phyloP scores from a whole-genome alignment of 2,888 invertebrate species.

The Ophion costatus region DNA sequence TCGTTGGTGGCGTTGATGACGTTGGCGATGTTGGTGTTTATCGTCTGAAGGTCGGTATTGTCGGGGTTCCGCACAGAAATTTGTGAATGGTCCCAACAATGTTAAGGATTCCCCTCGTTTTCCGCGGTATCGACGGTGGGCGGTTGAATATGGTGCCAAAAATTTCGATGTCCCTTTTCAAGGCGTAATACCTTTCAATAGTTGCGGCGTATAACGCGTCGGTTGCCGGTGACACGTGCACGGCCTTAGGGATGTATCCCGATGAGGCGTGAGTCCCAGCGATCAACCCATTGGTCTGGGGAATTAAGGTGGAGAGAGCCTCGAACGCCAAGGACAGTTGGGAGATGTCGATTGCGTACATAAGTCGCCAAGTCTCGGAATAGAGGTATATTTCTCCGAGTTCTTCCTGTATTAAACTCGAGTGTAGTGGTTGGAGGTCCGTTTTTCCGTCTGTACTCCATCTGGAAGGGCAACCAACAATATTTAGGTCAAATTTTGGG shows the following conservation, averaged over 20 bases:
- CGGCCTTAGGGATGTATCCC: neutral
- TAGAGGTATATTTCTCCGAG: conserved; percentile 22
- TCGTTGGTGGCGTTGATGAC: no score
- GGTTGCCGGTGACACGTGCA: neutral
- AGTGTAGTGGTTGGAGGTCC: conserved; percentile 9
- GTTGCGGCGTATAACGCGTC: neutral
- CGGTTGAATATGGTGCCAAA: neutral
- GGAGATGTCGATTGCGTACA: conserved; percentile 11
- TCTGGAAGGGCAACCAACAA: neutral
- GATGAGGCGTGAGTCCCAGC: neutral
- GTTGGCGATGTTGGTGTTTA: no score
- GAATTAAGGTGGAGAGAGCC: neutral
- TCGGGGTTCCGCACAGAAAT: conserved; percentile 27
- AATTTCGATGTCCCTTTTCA: conserved; percentile 14
- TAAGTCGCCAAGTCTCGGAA: conserved; percentile 13
- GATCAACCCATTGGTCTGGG: neutral
- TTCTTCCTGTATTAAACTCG: conserved; percentile 19
- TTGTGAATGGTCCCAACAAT: conserved; percentile 7
- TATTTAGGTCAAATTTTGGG: neutral
- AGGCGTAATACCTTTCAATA: neutral
- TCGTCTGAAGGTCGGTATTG: conserved; percentile 7
- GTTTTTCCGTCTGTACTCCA: conserved; percentile 5
- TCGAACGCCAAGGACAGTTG: neutral
- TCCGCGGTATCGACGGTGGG: neutral
- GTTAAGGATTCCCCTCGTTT: neutral